Evolutionary conservation across 2,113 vertebrate species (phyloP), one percentile per base, ranked within the genome.

Genomic region (Penelope pileata): DNA sequence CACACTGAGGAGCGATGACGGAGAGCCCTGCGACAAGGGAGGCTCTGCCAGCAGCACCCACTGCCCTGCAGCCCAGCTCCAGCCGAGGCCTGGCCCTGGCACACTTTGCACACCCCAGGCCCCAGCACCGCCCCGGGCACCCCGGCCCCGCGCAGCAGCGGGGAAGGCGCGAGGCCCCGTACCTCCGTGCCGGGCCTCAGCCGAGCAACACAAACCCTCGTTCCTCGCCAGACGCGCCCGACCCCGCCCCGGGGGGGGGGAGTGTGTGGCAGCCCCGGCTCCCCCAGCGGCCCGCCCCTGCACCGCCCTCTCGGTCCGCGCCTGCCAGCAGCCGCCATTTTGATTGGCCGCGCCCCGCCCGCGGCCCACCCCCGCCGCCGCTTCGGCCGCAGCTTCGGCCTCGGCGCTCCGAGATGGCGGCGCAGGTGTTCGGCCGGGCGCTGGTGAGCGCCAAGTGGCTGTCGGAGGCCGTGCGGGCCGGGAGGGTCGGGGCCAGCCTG

Each of bases 381-480:
- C 59, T 38, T 60, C 34, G 34, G 62, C 42, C 32, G n/a, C n/a
- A n/a, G n/a, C n/a, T n/a, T 16, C 14, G 70, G 82, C 12, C 30
- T 34, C 40, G 24, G 54, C 9, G 21, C 4, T 21, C 15, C 13
- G 56, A 34, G 26, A 98, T 98, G 98, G 97, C 97, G 79, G 88
- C 95, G 36, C 98, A 97, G 93, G 77, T 90, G 50, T 96, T 98
- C 0, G 95, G 97, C 87, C 86, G 98, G 30, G 97, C 98, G 24
- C 94, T 99, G 80, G 99, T 99, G 10, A 98, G 98, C 9, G 97
- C 95, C 18, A 97, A 98, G 64, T 99, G 99, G 99, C 97, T 99
- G 15, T 96, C 98, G 1, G 98, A 99, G 29, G 98, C 98, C 1
- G 54, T 99, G 48, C 95, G 91, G 50, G 96, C 95, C 10, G 96